A percentile compares a stretch with the other conserved stretches of the same genome.
phyloP scores from a whole-genome alignment of 2,797 vertebrate species.

The Rhynchotus rufescens region DNA sequence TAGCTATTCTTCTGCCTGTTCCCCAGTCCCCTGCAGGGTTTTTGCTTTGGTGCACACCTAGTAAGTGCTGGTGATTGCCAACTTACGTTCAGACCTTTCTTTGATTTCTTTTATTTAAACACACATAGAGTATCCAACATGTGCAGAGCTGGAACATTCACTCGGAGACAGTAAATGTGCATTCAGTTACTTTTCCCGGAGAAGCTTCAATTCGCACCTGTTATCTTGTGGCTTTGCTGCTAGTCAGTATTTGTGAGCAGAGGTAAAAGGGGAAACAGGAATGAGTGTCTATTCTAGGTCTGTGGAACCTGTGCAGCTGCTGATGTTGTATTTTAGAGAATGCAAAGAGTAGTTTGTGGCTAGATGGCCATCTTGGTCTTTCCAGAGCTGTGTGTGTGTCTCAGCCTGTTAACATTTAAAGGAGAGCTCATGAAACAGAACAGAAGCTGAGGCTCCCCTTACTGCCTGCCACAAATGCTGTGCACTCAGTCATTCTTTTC shows the following conservation, averaged over 20 bases:
- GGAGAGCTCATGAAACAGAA: no score
- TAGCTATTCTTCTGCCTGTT: background rate
- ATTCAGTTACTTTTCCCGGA: background rate
- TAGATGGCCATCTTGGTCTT: background rate
- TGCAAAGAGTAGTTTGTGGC: background rate
- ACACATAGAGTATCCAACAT: background rate
- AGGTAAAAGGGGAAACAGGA: background rate
- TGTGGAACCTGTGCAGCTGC: background rate
- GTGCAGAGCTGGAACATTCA: background rate
- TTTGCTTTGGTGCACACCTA: background rate
- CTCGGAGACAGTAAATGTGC: background rate
- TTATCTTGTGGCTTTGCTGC: background rate
- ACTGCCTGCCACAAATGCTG: no score
- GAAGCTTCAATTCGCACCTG: background rate
- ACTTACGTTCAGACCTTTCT: background rate
- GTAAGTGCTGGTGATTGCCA: background rate
- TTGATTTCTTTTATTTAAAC: background rate
- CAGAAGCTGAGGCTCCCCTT: no score
- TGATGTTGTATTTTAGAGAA: background rate
- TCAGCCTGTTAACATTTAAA: no score
- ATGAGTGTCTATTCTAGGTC: background rate
- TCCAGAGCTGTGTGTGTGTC: rapidly evolving
- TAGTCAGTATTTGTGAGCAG: background rate
- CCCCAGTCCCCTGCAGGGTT: constrained; percentile 19
- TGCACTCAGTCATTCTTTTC: no score